Base-by-base conservation (phyloP, 2,797 vertebrate species). In the Acanthopagrus latus region DNA sequence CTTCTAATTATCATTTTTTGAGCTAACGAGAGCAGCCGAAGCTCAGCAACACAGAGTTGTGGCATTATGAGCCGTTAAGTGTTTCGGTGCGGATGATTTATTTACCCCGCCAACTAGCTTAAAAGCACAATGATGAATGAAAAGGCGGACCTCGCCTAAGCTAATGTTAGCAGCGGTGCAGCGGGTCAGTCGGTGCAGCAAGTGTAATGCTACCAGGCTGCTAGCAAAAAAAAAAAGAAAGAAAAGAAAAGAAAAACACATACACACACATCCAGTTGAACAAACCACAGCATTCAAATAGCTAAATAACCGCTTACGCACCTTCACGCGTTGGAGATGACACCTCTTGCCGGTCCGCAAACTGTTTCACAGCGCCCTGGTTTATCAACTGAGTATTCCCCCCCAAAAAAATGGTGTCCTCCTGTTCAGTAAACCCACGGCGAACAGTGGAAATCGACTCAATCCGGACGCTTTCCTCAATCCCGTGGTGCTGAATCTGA, bases 401-500 rank as follows among this genome's bases (percentile, higher is more conserved):
- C n/a, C n/a, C 93, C 86, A 55, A 27, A 71, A 78, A 77, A 71
- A 79, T 13, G 71, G 47, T 68, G 73, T 83, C 74, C 83, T 90
- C 83, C 73, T 74, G 74, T 78, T 82, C 77, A 51, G 66, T 78
- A 48, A 76, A 70, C 64, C 78, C 84, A 86, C 71, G 75, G 76
- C 44, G 84, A 62, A 83, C 54, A 74, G 76, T 79, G 76, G 74
- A 78, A 82, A 91, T 77, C 52, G 76, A 77, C 83, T 86, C 86
- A 88, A 88, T 91, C 89, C 87, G 82, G 91, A 92, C 89, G 94
- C 92, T 94, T 89, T 94, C 92, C 92, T 92, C 86, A 69, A 72
- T 74, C 84, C 64, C 71, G 86, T 92, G 93, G 94, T 95, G 94
- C 94, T 95, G 95, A 94, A 95, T 82, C 85, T 80, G 90, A 90